A percentile compares a stretch with the other conserved stretches of the same genome.
phyloP scores from a whole-genome alignment of 2,797 vertebrate genomes.

The Rhinoraja longicauda region DNA sequence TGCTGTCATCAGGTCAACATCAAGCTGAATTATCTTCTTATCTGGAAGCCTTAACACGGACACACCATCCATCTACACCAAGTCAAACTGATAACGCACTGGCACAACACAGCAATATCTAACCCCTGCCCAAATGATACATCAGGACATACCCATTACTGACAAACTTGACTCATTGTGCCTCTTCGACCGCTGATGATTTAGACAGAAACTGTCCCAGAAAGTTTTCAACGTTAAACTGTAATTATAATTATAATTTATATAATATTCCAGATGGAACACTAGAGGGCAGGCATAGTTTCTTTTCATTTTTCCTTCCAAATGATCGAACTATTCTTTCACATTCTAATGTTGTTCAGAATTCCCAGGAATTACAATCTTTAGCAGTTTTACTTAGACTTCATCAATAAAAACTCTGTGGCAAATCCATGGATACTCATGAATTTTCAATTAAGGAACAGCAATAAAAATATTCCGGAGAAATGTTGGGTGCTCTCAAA shows the following conservation, averaged over 20 bases:
- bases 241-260: background rate
- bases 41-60: no score
- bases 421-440: background rate
- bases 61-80: no score
- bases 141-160: no score
- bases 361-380: background rate
- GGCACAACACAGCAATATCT: no score
- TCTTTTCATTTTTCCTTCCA: background rate
- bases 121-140: no score
- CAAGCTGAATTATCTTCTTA: no score
- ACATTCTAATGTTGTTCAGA: background rate
- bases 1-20: no score
- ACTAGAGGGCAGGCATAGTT: conserved; percentile 24
- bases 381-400: background rate
- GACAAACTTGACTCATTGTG: no score
- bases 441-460: background rate
- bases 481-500: background rate
- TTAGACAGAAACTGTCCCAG: no score
- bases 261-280: background rate
- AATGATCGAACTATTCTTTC: background rate
- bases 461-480: background rate
- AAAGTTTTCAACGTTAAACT: background rate
- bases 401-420: background rate
- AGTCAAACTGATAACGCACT: no score
- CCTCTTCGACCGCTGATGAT: no score